phyloP scores from a whole-genome alignment of 2,113 vertebrate genomes.

The Narcine bancroftii region DNA sequence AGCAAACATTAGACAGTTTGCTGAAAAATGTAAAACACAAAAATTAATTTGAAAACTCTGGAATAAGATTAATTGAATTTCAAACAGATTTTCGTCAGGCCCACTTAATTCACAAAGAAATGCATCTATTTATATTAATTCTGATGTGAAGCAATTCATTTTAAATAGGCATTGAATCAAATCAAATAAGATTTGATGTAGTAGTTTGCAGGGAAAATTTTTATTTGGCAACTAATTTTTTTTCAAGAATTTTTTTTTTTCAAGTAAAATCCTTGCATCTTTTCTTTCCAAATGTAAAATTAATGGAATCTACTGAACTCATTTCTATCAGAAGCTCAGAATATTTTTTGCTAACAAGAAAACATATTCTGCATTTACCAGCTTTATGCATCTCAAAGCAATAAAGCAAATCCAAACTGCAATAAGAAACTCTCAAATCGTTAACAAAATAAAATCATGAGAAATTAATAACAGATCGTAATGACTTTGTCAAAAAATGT shows the following conservation, averaged over 20 bases:
- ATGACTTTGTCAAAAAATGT: too few species aligned
- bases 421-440: not conserved
- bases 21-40: not conserved
- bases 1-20: not conserved
- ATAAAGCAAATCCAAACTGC: not conserved
- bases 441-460: not conserved
- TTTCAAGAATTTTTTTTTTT: not conserved
- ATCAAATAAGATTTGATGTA: not conserved
- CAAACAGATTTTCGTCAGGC: too few species aligned
- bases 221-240: not conserved
- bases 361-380: not conserved
- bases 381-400: not conserved
- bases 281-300: not conserved
- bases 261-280: not conserved
- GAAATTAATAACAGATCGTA: too few species aligned
- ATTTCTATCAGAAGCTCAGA: not conserved
- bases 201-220: not conserved
- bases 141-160: not conserved
- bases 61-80: not conserved
- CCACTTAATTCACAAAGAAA: not conserved
- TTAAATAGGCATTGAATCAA: not conserved
- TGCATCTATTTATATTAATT: not conserved
- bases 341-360: too few species aligned
- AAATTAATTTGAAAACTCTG: not conserved
- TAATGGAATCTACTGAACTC: not conserved